These are phyloP conservation scores for Lepidurus arcticus DNA, from an alignment of 1,140 invertebrate species.

Conservation along the genomic window DNA sequence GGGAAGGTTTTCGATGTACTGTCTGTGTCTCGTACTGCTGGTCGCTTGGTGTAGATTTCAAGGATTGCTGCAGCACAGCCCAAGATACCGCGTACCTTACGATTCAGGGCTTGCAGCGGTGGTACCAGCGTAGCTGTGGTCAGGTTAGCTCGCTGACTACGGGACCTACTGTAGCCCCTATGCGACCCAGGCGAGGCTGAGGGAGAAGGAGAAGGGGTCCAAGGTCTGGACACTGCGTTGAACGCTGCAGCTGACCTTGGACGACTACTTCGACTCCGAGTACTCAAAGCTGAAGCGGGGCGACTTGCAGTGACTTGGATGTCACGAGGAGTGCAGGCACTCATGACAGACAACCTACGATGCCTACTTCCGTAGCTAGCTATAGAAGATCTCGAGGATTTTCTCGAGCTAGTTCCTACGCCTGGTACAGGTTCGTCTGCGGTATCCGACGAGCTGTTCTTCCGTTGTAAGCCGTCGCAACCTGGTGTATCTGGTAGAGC, in stretches of 20 bases:
- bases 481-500: background rate
- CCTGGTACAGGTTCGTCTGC: background rate
- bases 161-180: background rate
- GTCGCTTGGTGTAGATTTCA: constrained; percentile 33
- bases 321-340: background rate
- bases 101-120: constrained; percentile 34
- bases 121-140: constrained; percentile 28
- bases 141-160: background rate
- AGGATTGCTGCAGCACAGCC: constrained; percentile 32
- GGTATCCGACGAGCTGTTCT: background rate
- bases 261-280: background rate
- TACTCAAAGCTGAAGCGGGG: background rate
- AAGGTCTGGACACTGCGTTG: constrained; percentile 30
- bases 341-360: background rate
- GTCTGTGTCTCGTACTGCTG: background rate
- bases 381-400: background rate
- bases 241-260: constrained; percentile 4
- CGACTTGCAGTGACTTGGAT: background rate
- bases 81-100: constrained; percentile 29
- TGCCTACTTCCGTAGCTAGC: background rate
- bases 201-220: constrained; percentile 29
- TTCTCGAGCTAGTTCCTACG: background rate
- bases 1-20: background rate
- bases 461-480: background rate
- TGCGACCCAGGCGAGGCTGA: constrained; percentile 12